phyloP scores from a whole-genome alignment of 2,888 invertebrate species.

The Sturmia bella region DNA sequence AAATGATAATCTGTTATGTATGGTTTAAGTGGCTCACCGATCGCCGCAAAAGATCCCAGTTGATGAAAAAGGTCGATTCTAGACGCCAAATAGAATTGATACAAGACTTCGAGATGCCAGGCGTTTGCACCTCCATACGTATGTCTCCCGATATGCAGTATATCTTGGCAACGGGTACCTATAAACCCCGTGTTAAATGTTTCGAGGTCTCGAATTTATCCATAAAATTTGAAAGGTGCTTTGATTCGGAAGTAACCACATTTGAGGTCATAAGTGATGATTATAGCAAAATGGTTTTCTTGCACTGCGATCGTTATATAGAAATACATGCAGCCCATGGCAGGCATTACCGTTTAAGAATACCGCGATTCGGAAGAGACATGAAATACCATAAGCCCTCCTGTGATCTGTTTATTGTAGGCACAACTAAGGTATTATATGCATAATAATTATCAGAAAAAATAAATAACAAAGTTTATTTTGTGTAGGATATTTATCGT shows the following conservation, averaged over 20 bases:
- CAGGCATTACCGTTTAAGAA: constrained; percentile 92
- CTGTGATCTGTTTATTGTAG: constrained; percentile 96
- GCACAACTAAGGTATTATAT: constrained; percentile 88
- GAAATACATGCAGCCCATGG: constrained; percentile 98
- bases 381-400: constrained; percentile 93
- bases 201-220: constrained; percentile 98
- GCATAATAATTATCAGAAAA: background rate
- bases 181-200: constrained; percentile 97
- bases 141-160: constrained; percentile 96
- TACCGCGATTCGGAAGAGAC: constrained; percentile 97
- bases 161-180: constrained; percentile 95
- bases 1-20: background rate
- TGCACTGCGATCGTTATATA: constrained; percentile 93
- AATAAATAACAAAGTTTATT: background rate
- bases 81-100: constrained; percentile 96
- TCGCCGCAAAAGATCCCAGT: constrained; percentile 89
- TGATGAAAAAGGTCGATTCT: constrained; percentile 95
- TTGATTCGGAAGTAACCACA: constrained; percentile 97
- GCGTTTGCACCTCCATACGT: constrained; percentile 91
- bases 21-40: constrained; percentile 91
- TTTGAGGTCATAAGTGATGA: constrained; percentile 97
- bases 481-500: constrained; percentile 93
- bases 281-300: constrained; percentile 93
- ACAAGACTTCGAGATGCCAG: constrained; percentile 99
- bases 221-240: constrained; percentile 98